Percentiles rank a stretch among this genome's conserved stretches.
Conservation (phyloP, 1,140 invertebrate species). For the Cotesia glomerata region DNA sequence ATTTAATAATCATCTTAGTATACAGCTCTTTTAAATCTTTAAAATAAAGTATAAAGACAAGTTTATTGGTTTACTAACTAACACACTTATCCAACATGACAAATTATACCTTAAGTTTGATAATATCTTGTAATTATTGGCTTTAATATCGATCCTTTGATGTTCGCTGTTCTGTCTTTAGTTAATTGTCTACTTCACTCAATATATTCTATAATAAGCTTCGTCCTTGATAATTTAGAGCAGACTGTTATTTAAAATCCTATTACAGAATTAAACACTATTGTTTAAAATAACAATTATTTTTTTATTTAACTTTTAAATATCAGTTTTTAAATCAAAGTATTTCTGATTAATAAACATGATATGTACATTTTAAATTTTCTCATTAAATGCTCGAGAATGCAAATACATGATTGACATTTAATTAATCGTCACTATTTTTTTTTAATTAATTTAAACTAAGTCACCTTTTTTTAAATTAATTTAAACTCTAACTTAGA, state of each 20-base stretch:
- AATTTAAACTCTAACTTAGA: not conserved
- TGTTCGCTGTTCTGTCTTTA: not conserved
- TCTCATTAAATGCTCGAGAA: not conserved
- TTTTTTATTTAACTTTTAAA: no score
- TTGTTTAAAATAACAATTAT: no score
- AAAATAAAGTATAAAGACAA: not conserved
- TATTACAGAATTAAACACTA: not conserved
- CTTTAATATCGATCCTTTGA: constrained; percentile 6
- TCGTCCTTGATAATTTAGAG: not conserved
- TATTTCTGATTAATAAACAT: not conserved
- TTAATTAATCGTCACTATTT: not conserved
- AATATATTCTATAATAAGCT: not conserved
- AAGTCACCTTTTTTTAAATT: not conserved
- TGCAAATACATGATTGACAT: constrained; percentile 9
- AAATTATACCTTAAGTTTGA: constrained; percentile 3
- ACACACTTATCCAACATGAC: not conserved
- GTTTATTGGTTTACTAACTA: no score
- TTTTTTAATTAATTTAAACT: not conserved
- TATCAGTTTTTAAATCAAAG: no score
- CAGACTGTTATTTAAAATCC: not conserved
- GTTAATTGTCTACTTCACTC: not conserved
- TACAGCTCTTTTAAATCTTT: not conserved
- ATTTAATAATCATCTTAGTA: not conserved
- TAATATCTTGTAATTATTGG: constrained; percentile 1
- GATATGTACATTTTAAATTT: not conserved